Percentiles rank a stretch among this genome's conserved stretches.
These are phyloP conservation scores for Ichneumoninae sp. DNA, from an alignment of 2,888 invertebrate species.

Conservation along the genomic window DNA sequence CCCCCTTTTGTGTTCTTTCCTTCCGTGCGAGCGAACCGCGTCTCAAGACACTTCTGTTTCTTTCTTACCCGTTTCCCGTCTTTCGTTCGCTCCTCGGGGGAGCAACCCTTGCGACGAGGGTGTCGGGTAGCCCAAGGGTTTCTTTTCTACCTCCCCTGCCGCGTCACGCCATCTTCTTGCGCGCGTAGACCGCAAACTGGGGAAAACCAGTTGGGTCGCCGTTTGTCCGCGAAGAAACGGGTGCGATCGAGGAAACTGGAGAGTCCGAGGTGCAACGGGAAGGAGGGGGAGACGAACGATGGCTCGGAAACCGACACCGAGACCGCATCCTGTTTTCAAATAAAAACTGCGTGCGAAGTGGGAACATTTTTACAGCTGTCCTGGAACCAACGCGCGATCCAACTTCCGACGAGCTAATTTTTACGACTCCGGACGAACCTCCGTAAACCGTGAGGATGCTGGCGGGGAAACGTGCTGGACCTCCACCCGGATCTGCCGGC, in stretches of 20 bases:
- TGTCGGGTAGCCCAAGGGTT: constrained; percentile 79
- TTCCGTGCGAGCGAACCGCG: constrained; percentile 65
- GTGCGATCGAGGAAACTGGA: constrained; percentile 49
- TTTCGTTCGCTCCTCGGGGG: constrained; percentile 42
- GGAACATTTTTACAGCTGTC: constrained; percentile 74
- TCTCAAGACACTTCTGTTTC: constrained; percentile 60
- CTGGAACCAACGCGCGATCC: neutral
- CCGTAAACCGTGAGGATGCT: neutral
- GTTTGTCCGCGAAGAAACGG: constrained; percentile 51
- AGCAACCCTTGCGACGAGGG: constrained; percentile 73
- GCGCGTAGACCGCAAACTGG: constrained; percentile 24
- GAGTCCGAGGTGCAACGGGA: constrained; percentile 25
- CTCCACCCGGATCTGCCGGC: neutral
- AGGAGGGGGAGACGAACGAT: constrained; percentile 41
- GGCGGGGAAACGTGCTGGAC: neutral
- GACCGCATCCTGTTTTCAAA: constrained; percentile 20
- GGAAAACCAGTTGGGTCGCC: constrained; percentile 55
- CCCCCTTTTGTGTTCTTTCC: constrained; percentile 69
- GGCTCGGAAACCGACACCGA: constrained; percentile 24
- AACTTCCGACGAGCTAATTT: constrained; percentile 71
- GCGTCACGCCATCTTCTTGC: constrained; percentile 29
- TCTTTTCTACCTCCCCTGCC: constrained; percentile 60
- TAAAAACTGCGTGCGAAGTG: constrained; percentile 11
- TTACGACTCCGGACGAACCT: constrained; percentile 66
- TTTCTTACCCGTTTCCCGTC: constrained; percentile 24